Base-by-base conservation (phyloP, 2,797 vertebrate genomes). In the Sphenodon punctatus region DNA sequence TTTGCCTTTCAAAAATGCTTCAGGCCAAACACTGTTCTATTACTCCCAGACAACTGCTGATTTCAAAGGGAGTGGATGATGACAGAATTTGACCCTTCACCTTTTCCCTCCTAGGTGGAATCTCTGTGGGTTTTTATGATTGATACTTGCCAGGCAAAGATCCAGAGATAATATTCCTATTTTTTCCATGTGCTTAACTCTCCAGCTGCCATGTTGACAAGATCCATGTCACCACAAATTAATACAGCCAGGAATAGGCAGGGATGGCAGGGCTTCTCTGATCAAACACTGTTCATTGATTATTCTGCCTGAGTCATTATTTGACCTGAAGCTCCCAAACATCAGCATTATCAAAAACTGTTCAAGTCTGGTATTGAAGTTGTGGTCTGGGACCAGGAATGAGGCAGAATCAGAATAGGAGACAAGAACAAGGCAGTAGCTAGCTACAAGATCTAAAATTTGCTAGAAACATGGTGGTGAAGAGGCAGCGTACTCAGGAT, bases 261-360 rank as follows among this genome's bases (percentile, higher is more conserved):
- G 10, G 30, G 25, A 25, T 10, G n/a, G n/a, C n/a, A n/a, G n/a
- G n/a, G 8, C 46, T 87, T 75, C 49, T 69, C 6, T 49, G 70
- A 32, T 46, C 0, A 82, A 67, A 67, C 76, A 84, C 67, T 43
- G 61, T 6, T 82, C 42, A 51, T 72, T 22, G 68, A 10, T 69
- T 77, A 69, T 46, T 88, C 49, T 85, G 53, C 22, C 22, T 78
- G 67, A 84, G 56, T 82, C 56, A 71, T 48, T 74, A 45, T 46
- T 64, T 53, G 7, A 80, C 17, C 16, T 82, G 38, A 51, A 19
- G 75, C 88, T 86, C 75, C 82, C 82, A 76, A 83, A 88, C 86
- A 43, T 25, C 63, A 25, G 30, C 27, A 22, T 70, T 27, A 55
- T 56, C 16, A 45, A 45, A 25, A 19, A 46, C 59, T 63, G 59